A percentile compares a stretch with the other conserved stretches of the same genome.
Conservation (phyloP, 2,113 vertebrate species). For the Ariopsis seemanni region DNA sequence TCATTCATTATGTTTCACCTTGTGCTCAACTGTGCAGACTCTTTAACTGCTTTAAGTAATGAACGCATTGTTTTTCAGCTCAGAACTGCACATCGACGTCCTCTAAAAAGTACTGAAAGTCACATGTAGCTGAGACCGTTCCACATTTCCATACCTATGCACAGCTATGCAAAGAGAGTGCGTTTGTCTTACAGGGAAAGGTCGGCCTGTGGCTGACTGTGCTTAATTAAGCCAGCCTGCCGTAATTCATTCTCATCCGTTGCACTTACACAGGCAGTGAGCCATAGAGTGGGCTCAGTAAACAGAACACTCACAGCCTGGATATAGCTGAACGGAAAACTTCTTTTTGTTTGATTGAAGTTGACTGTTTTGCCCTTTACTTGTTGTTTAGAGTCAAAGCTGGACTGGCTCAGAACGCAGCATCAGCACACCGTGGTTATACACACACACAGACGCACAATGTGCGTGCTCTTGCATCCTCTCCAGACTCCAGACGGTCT, state of each 20-base stretch:
- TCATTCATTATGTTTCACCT: conserved; percentile 2
- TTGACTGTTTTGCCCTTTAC: conserved; percentile 53
- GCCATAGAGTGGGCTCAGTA: not conserved
- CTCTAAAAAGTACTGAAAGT: conserved; percentile 66
- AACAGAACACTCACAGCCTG: conserved; percentile 16
- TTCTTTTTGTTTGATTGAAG: conserved; percentile 50
- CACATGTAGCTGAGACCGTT: conserved; percentile 57
- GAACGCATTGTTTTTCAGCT: conserved; percentile 19
- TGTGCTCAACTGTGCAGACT: conserved; percentile 7
- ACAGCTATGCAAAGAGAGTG: conserved; percentile 37
- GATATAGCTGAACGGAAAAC: not conserved
- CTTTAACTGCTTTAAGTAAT: conserved; percentile 24
- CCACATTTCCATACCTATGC: conserved; percentile 43
- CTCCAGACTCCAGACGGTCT: conserved; percentile 58
- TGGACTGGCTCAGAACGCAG: not conserved
- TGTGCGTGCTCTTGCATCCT: conserved; percentile 39
- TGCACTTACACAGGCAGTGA: conserved; percentile 26
- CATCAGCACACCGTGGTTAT: conserved; percentile 12
- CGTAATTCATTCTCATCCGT: conserved; percentile 46
- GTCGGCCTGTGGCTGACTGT: conserved; percentile 51
- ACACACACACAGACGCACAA: not conserved
- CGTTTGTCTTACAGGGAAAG: conserved; percentile 61
- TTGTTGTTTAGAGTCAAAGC: conserved; percentile 23
- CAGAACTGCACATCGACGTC: conserved; percentile 51
- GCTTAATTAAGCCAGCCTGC: conserved; percentile 66